These are phyloP conservation scores for Thereva nobilitata DNA, from an alignment of 2,888 invertebrate species.

Conservation along the genomic window DNA sequence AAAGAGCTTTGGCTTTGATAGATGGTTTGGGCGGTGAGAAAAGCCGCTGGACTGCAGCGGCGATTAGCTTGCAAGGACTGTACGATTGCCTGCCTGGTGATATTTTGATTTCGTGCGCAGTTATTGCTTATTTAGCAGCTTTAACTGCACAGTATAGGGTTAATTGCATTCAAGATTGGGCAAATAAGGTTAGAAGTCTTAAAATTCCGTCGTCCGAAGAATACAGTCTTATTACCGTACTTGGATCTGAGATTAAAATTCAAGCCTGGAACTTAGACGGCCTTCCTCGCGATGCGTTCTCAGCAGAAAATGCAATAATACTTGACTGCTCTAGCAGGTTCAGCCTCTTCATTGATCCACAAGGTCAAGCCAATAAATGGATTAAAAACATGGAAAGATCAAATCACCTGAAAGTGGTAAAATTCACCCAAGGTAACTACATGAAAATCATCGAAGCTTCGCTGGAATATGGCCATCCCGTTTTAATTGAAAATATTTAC, in stretches of 20 bases:
- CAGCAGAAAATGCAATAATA: slow-evolving; percentile 87
- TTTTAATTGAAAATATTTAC: slow-evolving; percentile 82
- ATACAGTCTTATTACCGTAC: slow-evolving; percentile 72
- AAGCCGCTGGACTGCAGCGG: slow-evolving; percentile 79
- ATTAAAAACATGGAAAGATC: slow-evolving; percentile 79
- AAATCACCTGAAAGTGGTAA: slow-evolving; percentile 53
- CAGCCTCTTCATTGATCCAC: slow-evolving; percentile 91
- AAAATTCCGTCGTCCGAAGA: slow-evolving; percentile 77
- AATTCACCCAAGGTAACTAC: slow-evolving; percentile 56
- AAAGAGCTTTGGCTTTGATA: slow-evolving; percentile 84
- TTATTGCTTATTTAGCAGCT: slow-evolving; percentile 87
- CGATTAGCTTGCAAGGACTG: slow-evolving; percentile 71
- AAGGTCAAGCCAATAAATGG: slow-evolving; percentile 92
- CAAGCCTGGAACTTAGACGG: slow-evolving; percentile 82
- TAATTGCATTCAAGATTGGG: slow-evolving; percentile 71
- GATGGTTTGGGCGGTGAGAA: slow-evolving; percentile 88
- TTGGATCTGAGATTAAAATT: slow-evolving; percentile 81
- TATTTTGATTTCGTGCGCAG: slow-evolving; percentile 83
- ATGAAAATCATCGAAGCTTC: slow-evolving; percentile 66
- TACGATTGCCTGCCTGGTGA: slow-evolving; percentile 88
- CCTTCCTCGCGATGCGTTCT: slow-evolving; percentile 80
- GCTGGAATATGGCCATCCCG: slow-evolving; percentile 73
- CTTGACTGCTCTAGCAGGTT: slow-evolving; percentile 81
- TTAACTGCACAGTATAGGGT: slow-evolving; percentile 73
- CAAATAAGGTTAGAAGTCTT: slow-evolving; percentile 66